A percentile compares a stretch with the other conserved stretches of the same genome.
phyloP scores from a whole-genome alignment of 1,140 invertebrate species.

The Drosophila setifemur region DNA sequence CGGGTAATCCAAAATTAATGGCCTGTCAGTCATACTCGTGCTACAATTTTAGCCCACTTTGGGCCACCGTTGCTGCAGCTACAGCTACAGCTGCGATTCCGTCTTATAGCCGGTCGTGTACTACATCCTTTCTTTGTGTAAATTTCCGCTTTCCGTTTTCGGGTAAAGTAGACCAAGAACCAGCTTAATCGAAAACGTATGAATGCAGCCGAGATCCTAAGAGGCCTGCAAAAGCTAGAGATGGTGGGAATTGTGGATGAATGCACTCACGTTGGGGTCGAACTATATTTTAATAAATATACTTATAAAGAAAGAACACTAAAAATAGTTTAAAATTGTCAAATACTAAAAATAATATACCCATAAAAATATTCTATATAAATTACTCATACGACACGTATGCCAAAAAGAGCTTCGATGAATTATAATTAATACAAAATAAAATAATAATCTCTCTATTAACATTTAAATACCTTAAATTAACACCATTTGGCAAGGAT shows the following conservation, averaged over 20 bases:
- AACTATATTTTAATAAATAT: no score
- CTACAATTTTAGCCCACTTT: conserved; percentile 50
- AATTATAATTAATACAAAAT: no score
- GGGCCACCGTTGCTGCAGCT: conserved; percentile 1
- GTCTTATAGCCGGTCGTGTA: conserved; percentile 50
- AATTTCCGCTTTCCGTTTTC: conserved; percentile 72
- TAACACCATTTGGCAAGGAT: no score
- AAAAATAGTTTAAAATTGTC: no score
- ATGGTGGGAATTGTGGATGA: neutral
- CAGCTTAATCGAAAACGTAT: conserved; percentile 75
- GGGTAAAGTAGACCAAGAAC: conserved; percentile 42
- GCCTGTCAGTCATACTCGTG: conserved; percentile 71
- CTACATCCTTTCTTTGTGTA: conserved; percentile 77
- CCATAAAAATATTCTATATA: no score
- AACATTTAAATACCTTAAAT: no score
- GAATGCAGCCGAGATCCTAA: conserved; percentile 55
- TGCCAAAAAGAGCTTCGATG: no score
- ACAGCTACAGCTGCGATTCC: conserved; percentile 56
- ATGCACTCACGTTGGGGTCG: neutral
- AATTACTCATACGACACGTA: no score
- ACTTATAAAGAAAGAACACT: no score
- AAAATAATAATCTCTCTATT: no score
- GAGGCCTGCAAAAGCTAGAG: conserved; percentile 25
- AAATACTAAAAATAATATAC: no score
- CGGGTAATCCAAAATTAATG: conserved; percentile 77